phyloP scores from a whole-genome alignment of 1,140 invertebrate species.

The Cotesia chilonis region DNA sequence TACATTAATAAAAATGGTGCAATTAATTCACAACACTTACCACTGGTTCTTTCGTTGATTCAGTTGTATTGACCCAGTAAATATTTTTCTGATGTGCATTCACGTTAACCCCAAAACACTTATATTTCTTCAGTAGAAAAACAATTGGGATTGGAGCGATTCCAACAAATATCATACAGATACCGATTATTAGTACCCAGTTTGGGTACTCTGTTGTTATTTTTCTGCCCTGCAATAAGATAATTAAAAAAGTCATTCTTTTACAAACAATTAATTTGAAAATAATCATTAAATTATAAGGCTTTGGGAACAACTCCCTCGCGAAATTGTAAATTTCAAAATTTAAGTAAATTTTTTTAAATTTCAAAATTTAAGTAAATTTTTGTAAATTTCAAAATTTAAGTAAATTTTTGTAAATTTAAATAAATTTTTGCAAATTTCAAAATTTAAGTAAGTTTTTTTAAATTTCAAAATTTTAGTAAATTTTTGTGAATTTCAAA shows the following conservation, averaged over 20 bases:
- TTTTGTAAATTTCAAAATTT: no score
- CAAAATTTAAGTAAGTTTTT: no score
- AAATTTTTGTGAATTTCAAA: background rate
- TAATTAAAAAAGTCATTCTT: no score
- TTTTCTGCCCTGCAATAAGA: slow-evolving; percentile 71
- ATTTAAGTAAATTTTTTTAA: background rate
- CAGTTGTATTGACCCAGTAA: slow-evolving; percentile 86
- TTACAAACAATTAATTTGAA: no score
- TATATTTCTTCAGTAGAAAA: slow-evolving; percentile 82
- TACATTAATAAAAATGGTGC: background rate
- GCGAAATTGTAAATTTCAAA: background rate
- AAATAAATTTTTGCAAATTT: no score
- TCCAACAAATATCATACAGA: slow-evolving; percentile 79
- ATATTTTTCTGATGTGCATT: slow-evolving; percentile 90
- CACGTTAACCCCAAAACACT: slow-evolving; percentile 82
- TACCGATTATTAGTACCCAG: slow-evolving; percentile 84
- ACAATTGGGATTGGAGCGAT: slow-evolving; percentile 86
- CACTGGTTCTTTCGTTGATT: slow-evolving; percentile 93
- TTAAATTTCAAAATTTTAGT: no score
- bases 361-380: no score
- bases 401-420: no score
- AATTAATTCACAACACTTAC: slow-evolving; percentile 80
- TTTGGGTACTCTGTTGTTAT: slow-evolving; percentile 79
- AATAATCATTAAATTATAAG: no score
- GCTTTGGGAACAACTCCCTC: no score